Percentiles rank a stretch among this genome's conserved stretches.
These are phyloP conservation scores for Coluber constrictor DNA, from an alignment of 2,797 vertebrate species.

Conservation along the genomic window DNA sequence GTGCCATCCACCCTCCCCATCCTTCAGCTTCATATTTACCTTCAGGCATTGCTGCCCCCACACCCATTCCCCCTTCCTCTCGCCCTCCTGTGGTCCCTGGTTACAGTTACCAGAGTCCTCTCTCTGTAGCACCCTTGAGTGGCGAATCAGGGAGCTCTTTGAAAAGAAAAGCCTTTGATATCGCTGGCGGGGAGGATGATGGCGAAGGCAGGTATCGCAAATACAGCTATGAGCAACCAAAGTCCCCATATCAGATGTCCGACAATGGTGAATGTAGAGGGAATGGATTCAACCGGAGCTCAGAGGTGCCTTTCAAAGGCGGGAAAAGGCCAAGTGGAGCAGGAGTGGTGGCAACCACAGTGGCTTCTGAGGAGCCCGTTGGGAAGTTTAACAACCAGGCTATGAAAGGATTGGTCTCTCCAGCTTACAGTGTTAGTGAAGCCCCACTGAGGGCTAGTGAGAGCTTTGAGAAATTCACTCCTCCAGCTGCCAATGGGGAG, in stretches of 20 bases:
- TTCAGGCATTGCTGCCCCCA: slow-evolving; percentile 83
- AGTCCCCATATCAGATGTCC: slow-evolving; percentile 77
- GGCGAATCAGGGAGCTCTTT: slow-evolving; percentile 70
- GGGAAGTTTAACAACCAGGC: slow-evolving; percentile 69
- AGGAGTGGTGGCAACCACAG: slow-evolving; percentile 28
- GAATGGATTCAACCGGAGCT: slow-evolving; percentile 75
- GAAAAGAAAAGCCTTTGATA: slow-evolving; percentile 91
- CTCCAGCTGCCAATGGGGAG: slow-evolving; percentile 79
- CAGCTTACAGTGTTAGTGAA: slow-evolving; percentile 77
- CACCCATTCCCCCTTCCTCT: slow-evolving; percentile 75
- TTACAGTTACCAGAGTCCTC: slow-evolving; percentile 80
- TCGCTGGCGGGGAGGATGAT: slow-evolving; percentile 78
- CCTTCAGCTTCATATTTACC: slow-evolving; percentile 82
- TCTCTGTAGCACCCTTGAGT: slow-evolving; percentile 49
- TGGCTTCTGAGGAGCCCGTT: slow-evolving; percentile 31
- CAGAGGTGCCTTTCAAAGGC: slow-evolving; percentile 65
- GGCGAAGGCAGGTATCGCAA: slow-evolving; percentile 85
- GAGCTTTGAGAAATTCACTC: slow-evolving; percentile 79
- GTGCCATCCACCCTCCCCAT: slow-evolving; percentile 77
- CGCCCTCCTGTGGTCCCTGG: slow-evolving; percentile 78
- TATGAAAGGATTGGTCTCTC: slow-evolving; percentile 81
- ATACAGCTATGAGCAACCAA: slow-evolving; percentile 85
- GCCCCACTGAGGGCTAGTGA: slow-evolving; percentile 54
- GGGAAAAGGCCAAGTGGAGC: slow-evolving; percentile 62
- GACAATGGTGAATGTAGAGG: slow-evolving; percentile 85